phyloP scores from a whole-genome alignment of 2,113 vertebrate genomes.

The Nymphicus hollandicus region DNA sequence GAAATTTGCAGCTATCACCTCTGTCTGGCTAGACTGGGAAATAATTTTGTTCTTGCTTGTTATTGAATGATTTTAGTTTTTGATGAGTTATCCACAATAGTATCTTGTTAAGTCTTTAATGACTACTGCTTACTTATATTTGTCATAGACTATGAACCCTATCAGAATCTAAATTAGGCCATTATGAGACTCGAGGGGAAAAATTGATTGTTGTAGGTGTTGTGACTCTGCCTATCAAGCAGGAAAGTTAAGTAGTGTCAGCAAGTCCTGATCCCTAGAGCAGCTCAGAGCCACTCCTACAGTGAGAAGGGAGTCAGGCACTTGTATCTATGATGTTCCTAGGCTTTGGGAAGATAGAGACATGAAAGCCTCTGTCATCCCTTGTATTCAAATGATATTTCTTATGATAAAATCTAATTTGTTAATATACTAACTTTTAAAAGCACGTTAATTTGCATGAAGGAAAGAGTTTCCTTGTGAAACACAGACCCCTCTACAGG shows the following conservation, averaged over 20 bases:
- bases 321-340: background rate
- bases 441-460: background rate
- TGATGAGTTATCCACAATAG: background rate
- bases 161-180: background rate
- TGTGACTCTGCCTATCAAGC: background rate
- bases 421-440: background rate
- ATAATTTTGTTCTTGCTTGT: background rate
- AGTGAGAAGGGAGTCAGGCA: fast-evolving
- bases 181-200: background rate
- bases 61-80: background rate
- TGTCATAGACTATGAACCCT: background rate
- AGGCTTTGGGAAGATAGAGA: background rate
- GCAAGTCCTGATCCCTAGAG: background rate
- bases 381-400: background rate
- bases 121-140: background rate
- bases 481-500: background rate
- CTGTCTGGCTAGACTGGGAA: background rate
- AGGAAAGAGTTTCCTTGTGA: background rate
- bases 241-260: background rate
- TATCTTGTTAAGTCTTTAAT: background rate
- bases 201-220: background rate
- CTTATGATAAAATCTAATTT: background rate
- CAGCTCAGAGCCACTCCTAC: background rate
- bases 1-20: background rate
- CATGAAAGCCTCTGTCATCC: background rate